Percentiles rank a stretch among this genome's conserved stretches.
Conservation (phyloP, 2,888 invertebrate species). For the Dusona sp. region DNA sequence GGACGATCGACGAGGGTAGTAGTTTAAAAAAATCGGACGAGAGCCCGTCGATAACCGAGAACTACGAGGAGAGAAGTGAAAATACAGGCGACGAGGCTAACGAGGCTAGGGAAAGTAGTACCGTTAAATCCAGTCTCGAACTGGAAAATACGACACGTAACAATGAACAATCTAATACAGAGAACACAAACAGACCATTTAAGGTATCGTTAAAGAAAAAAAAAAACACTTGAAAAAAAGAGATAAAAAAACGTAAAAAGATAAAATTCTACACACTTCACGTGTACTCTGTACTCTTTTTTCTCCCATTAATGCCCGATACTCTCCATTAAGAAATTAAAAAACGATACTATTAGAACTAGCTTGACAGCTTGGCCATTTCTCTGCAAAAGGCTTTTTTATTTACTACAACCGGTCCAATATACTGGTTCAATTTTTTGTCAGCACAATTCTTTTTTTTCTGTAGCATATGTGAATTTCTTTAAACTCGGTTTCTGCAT, state of each 20-base stretch:
- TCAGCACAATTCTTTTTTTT: conserved; percentile 62
- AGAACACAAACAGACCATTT: conserved; percentile 68
- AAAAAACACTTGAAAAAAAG: conserved; percentile 37
- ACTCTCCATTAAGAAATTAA: conserved; percentile 28
- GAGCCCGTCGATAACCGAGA: conserved; percentile 58
- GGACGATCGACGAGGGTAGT: conserved; percentile 69
- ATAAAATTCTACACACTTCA: conserved; percentile 57
- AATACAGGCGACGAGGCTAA: conserved; percentile 58
- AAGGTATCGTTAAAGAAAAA: conserved; percentile 68
- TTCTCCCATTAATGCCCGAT: conserved; percentile 63
- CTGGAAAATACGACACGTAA: conserved; percentile 69
- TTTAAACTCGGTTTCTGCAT: conserved; percentile 43
- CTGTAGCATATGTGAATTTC: conserved; percentile 43
- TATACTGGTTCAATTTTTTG: conserved; percentile 55
- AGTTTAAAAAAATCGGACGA: conserved; percentile 65
- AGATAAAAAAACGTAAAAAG: conserved; percentile 26
- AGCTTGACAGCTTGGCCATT: conserved; percentile 49
- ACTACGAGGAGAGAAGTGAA: conserved; percentile 49
- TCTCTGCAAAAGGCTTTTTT: conserved; percentile 62
- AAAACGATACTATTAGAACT: conserved; percentile 28
- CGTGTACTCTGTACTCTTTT: conserved; percentile 66
- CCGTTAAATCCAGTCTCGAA: conserved; percentile 65
- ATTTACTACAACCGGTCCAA: conserved; percentile 49
- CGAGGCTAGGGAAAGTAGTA: conserved; percentile 65
- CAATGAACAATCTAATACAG: conserved; percentile 69